Conservation (phyloP, 2,888 invertebrate species). For the Philereme vetulata region DNA sequence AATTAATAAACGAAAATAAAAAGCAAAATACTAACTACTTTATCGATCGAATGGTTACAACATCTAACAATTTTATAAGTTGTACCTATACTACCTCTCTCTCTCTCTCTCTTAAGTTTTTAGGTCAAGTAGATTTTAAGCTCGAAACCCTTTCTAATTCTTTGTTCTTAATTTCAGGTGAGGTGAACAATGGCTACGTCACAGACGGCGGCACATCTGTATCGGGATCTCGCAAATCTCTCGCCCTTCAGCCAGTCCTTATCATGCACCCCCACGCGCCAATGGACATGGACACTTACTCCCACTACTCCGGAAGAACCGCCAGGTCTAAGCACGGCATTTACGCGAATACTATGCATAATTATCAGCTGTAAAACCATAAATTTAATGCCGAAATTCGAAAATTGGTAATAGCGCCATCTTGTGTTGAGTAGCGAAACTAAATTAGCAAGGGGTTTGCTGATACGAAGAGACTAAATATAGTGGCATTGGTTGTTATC, state of each 20-base stretch:
- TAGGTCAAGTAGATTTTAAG: too few relatives aligned
- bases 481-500: neutral
- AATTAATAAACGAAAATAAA: too few relatives aligned
- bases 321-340: constrained; percentile 85
- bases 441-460: neutral
- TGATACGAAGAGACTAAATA: neutral
- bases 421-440: constrained; percentile 13
- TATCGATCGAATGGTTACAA: too few relatives aligned
- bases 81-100: too few relatives aligned
- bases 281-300: constrained; percentile 88
- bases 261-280: constrained; percentile 88
- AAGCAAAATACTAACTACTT: too few relatives aligned
- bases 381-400: neutral
- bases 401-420: constrained; percentile 21
- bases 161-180: constrained; percentile 82
- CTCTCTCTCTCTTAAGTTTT: too few relatives aligned
- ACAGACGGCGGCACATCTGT: constrained; percentile 93
- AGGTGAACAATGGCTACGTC: constrained; percentile 94
- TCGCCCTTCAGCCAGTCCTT: constrained; percentile 93
- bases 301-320: constrained; percentile 90
- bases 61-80: too few relatives aligned
- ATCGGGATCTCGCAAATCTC: constrained; percentile 92
- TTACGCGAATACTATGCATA: constrained; percentile 88
- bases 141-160: too few relatives aligned
- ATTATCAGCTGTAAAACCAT: constrained; percentile 84